phyloP scores from a whole-genome alignment of 2,797 vertebrate genomes.

The Muscicapa comitata region DNA sequence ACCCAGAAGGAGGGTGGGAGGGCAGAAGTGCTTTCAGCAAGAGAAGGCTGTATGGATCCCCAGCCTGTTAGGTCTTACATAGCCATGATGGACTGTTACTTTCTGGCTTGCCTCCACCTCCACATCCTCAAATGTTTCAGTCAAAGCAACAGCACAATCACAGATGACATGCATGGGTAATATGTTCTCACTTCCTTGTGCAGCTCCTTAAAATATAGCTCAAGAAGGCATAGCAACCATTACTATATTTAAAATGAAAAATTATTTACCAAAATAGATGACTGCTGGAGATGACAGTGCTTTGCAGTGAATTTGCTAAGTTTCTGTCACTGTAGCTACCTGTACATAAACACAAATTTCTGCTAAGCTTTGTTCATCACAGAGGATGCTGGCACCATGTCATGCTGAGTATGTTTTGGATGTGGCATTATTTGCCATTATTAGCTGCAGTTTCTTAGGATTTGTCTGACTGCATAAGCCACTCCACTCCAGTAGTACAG shows the following conservation, averaged over 20 bases:
- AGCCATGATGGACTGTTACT: background rate
- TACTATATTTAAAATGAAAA: conserved; percentile 55
- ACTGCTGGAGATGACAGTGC: background rate
- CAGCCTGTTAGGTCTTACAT: background rate
- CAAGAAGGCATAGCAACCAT: conserved; percentile 48
- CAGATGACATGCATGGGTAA: conserved; percentile 18
- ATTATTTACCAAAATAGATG: conserved; percentile 24
- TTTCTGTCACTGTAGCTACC: conserved; percentile 2
- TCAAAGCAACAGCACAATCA: conserved; percentile 20
- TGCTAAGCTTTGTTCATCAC: background rate
- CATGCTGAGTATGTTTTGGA: background rate
- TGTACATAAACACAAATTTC: conserved; percentile 1
- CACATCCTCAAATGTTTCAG: conserved; percentile 17
- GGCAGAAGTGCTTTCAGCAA: background rate
- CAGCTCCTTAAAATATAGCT: conserved; percentile 37
- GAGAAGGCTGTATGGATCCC: background rate
- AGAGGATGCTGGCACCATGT: background rate
- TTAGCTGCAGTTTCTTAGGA: background rate
- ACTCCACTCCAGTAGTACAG: background rate
- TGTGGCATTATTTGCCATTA: background rate
- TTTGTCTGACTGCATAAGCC: background rate
- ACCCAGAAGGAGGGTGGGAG: conserved; percentile 11
- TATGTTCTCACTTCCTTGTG: conserved; percentile 20
- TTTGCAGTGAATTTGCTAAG: background rate
- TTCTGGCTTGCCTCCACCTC: conserved; percentile 31